Conservation (phyloP, 1,140 invertebrate species). For the Arion vulgaris region DNA sequence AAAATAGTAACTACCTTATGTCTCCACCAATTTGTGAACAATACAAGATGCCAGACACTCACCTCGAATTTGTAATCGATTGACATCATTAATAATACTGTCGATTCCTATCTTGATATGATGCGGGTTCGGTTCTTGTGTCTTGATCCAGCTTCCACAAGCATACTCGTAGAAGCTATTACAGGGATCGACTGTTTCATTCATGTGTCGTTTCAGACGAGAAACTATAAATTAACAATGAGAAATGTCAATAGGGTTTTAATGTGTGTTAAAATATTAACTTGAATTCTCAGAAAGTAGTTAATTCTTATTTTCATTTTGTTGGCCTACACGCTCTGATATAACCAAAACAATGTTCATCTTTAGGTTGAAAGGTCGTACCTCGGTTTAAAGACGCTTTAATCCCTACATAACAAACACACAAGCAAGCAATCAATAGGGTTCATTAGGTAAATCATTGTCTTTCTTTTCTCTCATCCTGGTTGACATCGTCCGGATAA, state of each 20-base stretch:
- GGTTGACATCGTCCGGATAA: too few relatives aligned
- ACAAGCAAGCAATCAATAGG: background rate
- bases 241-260: background rate
- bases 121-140: constrained; percentile 6
- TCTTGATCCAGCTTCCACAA: constrained; percentile 77
- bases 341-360: too few relatives aligned
- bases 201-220: constrained; percentile 67
- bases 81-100: background rate
- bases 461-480: background rate
- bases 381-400: too few relatives aligned
- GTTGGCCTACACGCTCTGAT: too few relatives aligned
- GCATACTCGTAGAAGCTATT: constrained; percentile 90
- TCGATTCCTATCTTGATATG: background rate
- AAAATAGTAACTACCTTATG: too few relatives aligned
- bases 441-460: background rate
- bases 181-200: constrained; percentile 74
- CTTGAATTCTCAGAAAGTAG: too few relatives aligned
- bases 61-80: constrained; percentile 25
- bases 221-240: constrained; percentile 27
- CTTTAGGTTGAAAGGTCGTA: too few relatives aligned
- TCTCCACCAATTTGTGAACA: too few relatives aligned
- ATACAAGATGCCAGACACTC: too few relatives aligned
- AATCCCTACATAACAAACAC: too few relatives aligned
- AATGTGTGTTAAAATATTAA: background rate
- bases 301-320: too few relatives aligned